A percentile compares a stretch with the other conserved stretches of the same genome.
Conservation (phyloP, 2,888 invertebrate species). For the Eueremaeus valkanovi region DNA sequence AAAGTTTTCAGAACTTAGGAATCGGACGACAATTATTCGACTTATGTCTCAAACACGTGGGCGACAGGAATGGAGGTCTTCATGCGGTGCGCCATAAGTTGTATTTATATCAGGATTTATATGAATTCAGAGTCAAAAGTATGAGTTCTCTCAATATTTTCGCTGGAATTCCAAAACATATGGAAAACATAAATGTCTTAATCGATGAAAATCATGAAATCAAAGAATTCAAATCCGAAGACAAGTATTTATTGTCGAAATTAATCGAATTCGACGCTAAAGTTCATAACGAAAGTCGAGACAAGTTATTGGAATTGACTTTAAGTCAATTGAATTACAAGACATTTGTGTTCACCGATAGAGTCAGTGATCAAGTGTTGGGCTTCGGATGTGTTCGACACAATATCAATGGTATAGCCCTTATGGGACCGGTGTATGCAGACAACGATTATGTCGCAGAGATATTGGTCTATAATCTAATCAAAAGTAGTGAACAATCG, state of each 20-base stretch:
- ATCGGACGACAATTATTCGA: conserved; percentile 36
- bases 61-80: conserved; percentile 35
- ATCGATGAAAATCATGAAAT: not conserved
- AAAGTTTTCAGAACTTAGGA: not conserved
- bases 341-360: conserved; percentile 22
- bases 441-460: conserved; percentile 33
- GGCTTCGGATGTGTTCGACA: conserved; percentile 37
- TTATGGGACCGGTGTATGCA: conserved; percentile 38
- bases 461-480: conserved; percentile 25
- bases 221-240: not conserved
- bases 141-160: not conserved
- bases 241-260: conserved; percentile 12
- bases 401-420: conserved; percentile 15
- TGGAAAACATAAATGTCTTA: conserved; percentile 13
- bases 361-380: not conserved
- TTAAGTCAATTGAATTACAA: conserved; percentile 17
- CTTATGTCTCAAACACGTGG: conserved; percentile 9
- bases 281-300: conserved; percentile 26
- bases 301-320: not conserved
- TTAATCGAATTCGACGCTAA: conserved; percentile 25
- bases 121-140: conserved; percentile 7
- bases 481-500: not conserved
- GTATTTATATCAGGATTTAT: conserved; percentile 3
- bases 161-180: conserved; percentile 10
- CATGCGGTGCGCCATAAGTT: conserved; percentile 5